Percentiles rank a stretch among this genome's conserved stretches.
Conservation (phyloP, 2,113 vertebrate genomes). For the Nannospalax galili region DNA sequence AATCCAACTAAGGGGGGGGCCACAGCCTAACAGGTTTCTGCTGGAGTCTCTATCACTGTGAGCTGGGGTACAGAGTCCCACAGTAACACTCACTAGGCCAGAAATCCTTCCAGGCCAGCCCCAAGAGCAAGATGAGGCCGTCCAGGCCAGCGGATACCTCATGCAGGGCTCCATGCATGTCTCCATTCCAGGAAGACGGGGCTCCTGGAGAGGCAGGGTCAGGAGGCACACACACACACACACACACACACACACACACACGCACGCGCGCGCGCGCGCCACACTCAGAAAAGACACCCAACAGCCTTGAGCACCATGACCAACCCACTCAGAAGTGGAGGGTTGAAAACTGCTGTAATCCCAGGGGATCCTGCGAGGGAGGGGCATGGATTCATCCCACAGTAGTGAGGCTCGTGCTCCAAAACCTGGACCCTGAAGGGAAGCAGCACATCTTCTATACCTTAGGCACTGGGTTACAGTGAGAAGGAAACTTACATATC, state of each 20-base stretch:
- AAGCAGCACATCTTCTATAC: no score
- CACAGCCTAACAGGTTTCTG: neutral
- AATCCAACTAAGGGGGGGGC: rapidly evolving
- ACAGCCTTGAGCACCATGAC: rapidly evolving
- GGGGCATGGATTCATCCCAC: no score
- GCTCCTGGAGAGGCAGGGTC: no score
- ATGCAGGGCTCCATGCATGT: neutral
- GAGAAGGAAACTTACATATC: no score
- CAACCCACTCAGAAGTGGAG: neutral
- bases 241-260: neutral
- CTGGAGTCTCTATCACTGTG: neutral
- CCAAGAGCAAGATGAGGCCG: rapidly evolving
- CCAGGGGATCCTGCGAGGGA: neutral
- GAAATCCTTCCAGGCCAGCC: neutral
- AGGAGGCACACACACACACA: neutral
- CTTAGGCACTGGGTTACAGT: no score
- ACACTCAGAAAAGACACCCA: no score
- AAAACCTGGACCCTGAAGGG: no score
- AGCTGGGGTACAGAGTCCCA: neutral
- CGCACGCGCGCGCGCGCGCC: no score
- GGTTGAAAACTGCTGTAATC: neutral
- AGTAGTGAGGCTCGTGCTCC: no score
- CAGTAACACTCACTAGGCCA: neutral
- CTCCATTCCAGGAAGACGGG: neutral
- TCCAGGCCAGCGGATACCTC: neutral